A percentile compares a stretch with the other conserved stretches of the same genome.
These are phyloP conservation scores for Drosophila lacteicornis DNA, from an alignment of 1,140 invertebrate genomes.

Conservation along the genomic window DNA sequence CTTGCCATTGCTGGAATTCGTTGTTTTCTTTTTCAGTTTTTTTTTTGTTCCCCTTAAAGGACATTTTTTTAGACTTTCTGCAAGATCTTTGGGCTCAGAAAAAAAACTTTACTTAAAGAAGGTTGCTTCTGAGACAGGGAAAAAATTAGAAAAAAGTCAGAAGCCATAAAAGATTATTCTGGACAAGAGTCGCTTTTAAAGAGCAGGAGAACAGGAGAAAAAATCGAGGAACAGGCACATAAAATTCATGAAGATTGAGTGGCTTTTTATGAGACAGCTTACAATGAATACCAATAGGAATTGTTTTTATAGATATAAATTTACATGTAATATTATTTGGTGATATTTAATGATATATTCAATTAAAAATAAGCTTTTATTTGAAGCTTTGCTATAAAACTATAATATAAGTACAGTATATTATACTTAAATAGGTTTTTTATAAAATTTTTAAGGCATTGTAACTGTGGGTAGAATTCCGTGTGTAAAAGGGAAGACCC, in stretches of 20 bases:
- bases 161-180: slow-evolving; percentile 34
- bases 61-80: slow-evolving; percentile 3
- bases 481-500: too few relatives aligned
- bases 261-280: slow-evolving; percentile 6
- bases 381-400: too few relatives aligned
- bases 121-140: not conserved
- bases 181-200: slow-evolving; percentile 5
- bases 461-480: too few relatives aligned
- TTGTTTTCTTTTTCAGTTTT: not conserved
- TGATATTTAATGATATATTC: too few relatives aligned
- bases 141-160: slow-evolving; percentile 18
- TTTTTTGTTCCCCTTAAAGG: slow-evolving; percentile 14
- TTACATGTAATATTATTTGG: not conserved
- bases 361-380: too few relatives aligned
- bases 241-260: slow-evolving; percentile 16
- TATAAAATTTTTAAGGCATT: too few relatives aligned
- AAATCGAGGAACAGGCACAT: not conserved
- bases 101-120: slow-evolving; percentile 4
- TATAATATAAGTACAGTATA: too few relatives aligned
- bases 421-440: too few relatives aligned
- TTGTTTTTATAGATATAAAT: not conserved
- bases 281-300: not conserved
- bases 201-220: not conserved
- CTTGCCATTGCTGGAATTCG: slow-evolving; percentile 39
- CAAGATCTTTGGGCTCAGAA: not conserved